Percentiles rank a stretch among this genome's conserved stretches.
phyloP scores from a whole-genome alignment of 2,888 invertebrate genomes.

The Agonopterix arenella region DNA sequence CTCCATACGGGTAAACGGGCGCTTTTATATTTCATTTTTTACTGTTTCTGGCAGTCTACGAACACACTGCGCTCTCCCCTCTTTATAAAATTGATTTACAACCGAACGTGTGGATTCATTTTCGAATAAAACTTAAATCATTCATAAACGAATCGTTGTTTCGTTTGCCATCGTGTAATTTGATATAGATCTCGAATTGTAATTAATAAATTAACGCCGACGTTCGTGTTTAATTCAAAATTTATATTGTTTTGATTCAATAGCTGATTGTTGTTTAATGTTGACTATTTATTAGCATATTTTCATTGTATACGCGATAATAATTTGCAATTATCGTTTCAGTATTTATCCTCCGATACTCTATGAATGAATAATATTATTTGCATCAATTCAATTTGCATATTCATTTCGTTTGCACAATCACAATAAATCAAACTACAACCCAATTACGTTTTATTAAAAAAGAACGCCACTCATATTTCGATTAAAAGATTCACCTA shows the following conservation, averaged over 20 bases:
- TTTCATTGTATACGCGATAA: background rate
- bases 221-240: background rate
- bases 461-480: no score
- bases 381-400: background rate
- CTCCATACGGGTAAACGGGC: constrained; percentile 22
- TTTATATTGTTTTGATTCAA: constrained; percentile 2
- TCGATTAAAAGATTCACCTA: no score
- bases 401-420: no score
- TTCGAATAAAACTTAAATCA: constrained; percentile 4
- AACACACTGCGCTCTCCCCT: constrained; percentile 25
- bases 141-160: constrained; percentile 6
- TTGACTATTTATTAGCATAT: background rate
- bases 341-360: no score
- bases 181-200: constrained; percentile 8
- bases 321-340: no score
- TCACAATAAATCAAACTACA: no score
- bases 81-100: constrained; percentile 35
- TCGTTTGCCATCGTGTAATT: constrained; percentile 1
- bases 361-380: no score
- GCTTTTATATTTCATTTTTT: constrained; percentile 23
- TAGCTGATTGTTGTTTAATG: background rate
- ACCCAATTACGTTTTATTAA: no score
- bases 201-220: constrained; percentile 9
- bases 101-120: constrained; percentile 25
- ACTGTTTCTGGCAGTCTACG: constrained; percentile 13